phyloP scores from a whole-genome alignment of 2,113 vertebrate species.

The Albula goreensis region DNA sequence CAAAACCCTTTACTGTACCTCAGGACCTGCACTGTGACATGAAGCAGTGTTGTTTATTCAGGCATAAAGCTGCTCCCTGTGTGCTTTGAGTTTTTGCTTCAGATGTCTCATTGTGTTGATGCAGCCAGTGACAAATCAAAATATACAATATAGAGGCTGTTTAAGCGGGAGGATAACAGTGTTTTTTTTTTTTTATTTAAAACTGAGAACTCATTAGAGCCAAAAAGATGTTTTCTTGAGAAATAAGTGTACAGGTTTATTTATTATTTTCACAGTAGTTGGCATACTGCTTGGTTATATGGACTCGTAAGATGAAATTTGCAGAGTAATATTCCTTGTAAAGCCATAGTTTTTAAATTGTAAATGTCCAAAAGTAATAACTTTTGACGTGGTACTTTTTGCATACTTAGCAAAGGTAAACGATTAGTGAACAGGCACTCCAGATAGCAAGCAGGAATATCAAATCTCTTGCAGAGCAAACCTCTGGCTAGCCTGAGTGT shows the following conservation, averaged over 20 bases:
- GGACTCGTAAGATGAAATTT: not conserved
- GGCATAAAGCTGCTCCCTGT: too few species aligned
- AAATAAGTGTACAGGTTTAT: too few species aligned
- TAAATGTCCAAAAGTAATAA: too few species aligned
- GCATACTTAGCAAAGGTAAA: too few species aligned
- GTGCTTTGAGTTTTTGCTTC: not conserved
- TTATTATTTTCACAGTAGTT: not conserved
- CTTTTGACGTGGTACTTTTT: too few species aligned
- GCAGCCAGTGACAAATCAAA: not conserved
- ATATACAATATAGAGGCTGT: not conserved
- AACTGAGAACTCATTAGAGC: too few species aligned
- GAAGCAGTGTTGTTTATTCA: not conserved
- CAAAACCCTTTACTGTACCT: not conserved
- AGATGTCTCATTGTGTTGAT: not conserved
- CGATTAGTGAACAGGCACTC: not conserved
- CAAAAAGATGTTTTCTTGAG: too few species aligned
- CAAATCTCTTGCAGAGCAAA: not conserved
- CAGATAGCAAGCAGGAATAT: not conserved
- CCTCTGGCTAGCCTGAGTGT: not conserved
- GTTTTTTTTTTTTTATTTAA: too few species aligned
- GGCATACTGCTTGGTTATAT: not conserved
- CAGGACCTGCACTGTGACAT: not conserved
- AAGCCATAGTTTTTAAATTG: not conserved
- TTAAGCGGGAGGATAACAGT: not conserved
- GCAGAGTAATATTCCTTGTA: not conserved